phyloP scores from a whole-genome alignment of 2,888 invertebrate genomes.

The Macrophya alboannulata region DNA sequence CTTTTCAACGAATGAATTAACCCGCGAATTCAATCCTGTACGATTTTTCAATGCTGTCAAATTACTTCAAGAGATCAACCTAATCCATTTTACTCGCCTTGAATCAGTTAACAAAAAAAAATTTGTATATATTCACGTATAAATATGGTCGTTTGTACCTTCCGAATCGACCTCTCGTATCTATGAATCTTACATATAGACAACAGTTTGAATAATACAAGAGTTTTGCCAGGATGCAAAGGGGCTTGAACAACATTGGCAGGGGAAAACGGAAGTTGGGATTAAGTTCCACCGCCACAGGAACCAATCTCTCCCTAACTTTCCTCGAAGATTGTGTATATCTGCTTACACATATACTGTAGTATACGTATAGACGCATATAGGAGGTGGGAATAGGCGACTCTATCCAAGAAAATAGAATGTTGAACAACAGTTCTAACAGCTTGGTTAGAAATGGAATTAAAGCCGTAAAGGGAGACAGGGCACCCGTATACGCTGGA shows the following conservation, averaged over 20 bases:
- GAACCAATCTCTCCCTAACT: slow-evolving; percentile 41
- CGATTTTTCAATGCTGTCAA: not conserved
- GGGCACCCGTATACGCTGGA: not conserved
- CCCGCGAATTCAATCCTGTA: not conserved
- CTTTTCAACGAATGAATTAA: slow-evolving; percentile 5
- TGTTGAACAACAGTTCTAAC: slow-evolving; percentile 26
- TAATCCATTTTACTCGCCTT: no score
- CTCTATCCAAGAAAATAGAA: slow-evolving; percentile 41
- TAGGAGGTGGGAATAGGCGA: no score
- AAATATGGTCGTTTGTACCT: not conserved
- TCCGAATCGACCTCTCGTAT: not conserved
- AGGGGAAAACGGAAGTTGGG: slow-evolving; percentile 11
- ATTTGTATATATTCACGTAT: not conserved
- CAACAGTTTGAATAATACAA: slow-evolving; percentile 25
- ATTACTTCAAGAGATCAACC: not conserved
- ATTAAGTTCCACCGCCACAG: not conserved
- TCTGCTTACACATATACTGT: no score
- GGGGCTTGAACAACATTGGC: not conserved
- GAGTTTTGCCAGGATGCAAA: not conserved
- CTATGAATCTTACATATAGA: not conserved
- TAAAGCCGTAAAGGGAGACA: slow-evolving; percentile 36
- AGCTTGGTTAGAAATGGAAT: slow-evolving; percentile 21
- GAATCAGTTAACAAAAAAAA: no score
- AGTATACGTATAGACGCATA: not conserved
- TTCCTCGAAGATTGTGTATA: not conserved